These are phyloP conservation scores for Panagrolaimus sp. DNA, from an alignment of 1,140 invertebrate species.

Conservation along the genomic window DNA sequence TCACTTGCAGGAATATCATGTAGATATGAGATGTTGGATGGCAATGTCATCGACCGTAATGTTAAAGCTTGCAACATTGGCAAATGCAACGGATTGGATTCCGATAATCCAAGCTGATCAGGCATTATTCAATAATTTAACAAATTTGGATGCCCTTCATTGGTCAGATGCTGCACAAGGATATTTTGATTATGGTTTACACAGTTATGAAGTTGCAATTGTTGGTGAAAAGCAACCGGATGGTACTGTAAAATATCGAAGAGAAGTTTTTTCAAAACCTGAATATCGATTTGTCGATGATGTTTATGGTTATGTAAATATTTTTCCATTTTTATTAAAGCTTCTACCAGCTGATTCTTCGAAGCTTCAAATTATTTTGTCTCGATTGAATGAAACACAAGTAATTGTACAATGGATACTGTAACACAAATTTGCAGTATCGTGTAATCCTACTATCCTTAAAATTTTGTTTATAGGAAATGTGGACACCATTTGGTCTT, in stretches of 20 bases:
- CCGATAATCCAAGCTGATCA: slow-evolving; percentile 37
- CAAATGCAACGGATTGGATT: slow-evolving; percentile 30
- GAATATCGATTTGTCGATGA: slow-evolving; percentile 56
- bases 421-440: too few species aligned
- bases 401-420: slow-evolving; percentile 51
- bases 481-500: slow-evolving; percentile 89
- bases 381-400: too few species aligned
- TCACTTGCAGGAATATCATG: slow-evolving; percentile 71
- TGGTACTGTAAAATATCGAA: background rate
- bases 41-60: slow-evolving; percentile 77
- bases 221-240: background rate
- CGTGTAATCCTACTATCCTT: too few species aligned
- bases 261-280: background rate
- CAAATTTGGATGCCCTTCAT: slow-evolving; percentile 42
- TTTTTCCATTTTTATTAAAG: slow-evolving; percentile 75
- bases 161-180: slow-evolving; percentile 41
- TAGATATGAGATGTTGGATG: slow-evolving; percentile 96
- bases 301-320: slow-evolving; percentile 84
- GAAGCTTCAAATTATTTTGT: slow-evolving; percentile 74
- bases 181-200: slow-evolving; percentile 51
- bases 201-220: slow-evolving; percentile 37
- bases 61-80: slow-evolving; percentile 69
- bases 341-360: slow-evolving; percentile 75
- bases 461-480: slow-evolving; percentile 26
- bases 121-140: slow-evolving; percentile 39